Percentiles rank a stretch among this genome's conserved stretches.
Conservation (phyloP, 2,797 vertebrate species). For the Oryzias dopingdopingensis region DNA sequence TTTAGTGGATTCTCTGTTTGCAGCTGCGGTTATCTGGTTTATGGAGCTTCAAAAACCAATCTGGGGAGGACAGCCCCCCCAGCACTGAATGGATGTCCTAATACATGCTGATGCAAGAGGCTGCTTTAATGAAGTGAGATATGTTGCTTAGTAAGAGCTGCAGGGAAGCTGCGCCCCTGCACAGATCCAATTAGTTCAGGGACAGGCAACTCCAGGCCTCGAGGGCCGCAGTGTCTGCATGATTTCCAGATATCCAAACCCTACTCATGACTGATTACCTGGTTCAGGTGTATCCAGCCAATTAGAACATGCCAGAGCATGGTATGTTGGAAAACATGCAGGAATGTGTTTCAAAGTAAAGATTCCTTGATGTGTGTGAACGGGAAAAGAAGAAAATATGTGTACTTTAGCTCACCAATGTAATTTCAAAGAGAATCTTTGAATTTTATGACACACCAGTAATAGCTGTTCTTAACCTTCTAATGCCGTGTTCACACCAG, state of each 20-base stretch:
- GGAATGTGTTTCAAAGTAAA: conserved; percentile 8
- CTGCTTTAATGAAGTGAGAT: conserved; percentile 46
- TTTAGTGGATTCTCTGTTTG: conserved; percentile 9
- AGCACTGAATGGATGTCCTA: conserved; percentile 53
- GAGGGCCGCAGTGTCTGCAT: too few species aligned
- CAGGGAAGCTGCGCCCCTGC: conserved; percentile 13
- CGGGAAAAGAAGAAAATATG: neutral
- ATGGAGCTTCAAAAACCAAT: conserved; percentile 18
- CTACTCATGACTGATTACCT: too few species aligned
- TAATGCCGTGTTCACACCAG: too few species aligned
- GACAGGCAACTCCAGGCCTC: too few species aligned
- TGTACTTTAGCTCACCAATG: neutral
- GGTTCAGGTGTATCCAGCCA: too few species aligned
- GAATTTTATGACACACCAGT: too few species aligned
- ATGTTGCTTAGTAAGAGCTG: conserved; percentile 46
- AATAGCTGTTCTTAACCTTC: too few species aligned
- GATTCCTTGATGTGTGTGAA: neutral
- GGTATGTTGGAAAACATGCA: too few species aligned
- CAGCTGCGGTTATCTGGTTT: conserved; percentile 15
- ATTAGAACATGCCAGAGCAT: too few species aligned
- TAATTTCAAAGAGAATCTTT: too few species aligned
- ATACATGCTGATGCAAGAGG: conserved; percentile 42
- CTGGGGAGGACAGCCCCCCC: conserved; percentile 28
- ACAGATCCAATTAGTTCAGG: conserved; percentile 23
- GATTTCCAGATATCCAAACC: too few species aligned